A percentile compares a stretch with the other conserved stretches of the same genome.
phyloP scores from a whole-genome alignment of 2,113 vertebrate species.

The Aptenodytes forsteri region DNA sequence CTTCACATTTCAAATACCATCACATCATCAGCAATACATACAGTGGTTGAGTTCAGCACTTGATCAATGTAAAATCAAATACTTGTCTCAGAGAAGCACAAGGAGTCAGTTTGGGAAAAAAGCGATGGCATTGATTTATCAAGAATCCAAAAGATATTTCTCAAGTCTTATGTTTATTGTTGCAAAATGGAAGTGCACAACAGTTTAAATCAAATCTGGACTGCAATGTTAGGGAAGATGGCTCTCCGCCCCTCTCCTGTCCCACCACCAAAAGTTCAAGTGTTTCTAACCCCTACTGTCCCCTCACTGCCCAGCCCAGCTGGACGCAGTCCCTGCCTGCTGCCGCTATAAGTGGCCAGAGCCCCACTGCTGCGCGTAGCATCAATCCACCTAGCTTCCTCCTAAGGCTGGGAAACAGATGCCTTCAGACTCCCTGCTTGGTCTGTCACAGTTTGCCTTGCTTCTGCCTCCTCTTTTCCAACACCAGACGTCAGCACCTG shows the following conservation, averaged over 20 bases:
- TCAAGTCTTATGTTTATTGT: not conserved
- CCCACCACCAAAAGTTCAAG: not conserved
- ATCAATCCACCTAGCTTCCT: not conserved
- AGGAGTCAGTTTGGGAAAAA: not conserved
- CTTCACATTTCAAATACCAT: not conserved
- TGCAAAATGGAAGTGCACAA: not conserved
- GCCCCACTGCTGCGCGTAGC: not conserved
- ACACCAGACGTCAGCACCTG: constrained; percentile 67
- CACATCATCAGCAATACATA: not conserved
- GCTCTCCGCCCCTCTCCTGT: not conserved
- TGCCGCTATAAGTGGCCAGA: not conserved
- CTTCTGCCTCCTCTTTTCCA: constrained; percentile 56
- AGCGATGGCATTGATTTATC: not conserved
- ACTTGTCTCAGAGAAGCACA: not conserved
- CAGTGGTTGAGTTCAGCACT: not conserved
- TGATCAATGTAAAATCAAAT: not conserved
- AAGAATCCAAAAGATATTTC: not conserved
- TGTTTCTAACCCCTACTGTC: not conserved
- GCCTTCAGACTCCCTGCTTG: constrained; percentile 53
- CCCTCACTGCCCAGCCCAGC: rapidly evolving
- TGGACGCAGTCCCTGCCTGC: not conserved
- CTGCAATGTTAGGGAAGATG: not conserved
- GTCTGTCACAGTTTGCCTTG: constrained; percentile 65
- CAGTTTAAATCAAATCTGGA: not conserved
- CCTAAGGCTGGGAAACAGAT: constrained; percentile 33